Base-by-base conservation (phyloP, 2,113 vertebrate species). In the Grammatotria lemairii region DNA sequence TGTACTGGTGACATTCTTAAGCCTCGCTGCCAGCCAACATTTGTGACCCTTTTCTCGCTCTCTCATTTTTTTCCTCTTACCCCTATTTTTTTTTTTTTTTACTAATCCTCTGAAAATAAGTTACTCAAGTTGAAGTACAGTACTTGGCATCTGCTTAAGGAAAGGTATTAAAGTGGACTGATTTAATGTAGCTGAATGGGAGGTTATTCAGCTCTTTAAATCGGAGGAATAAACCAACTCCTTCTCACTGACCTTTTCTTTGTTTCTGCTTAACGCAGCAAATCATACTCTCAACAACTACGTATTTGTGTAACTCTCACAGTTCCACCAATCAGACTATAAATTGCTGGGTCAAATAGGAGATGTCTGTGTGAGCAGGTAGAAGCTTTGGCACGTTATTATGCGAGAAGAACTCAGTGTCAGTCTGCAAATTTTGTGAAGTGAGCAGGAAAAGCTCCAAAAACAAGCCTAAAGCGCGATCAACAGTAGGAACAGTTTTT, bases 181-280 rank as follows among this genome's bases (percentile, higher is more conserved):
- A 93, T 93, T 93, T 93, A 93, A 93, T 80, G 91, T 45, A 80
- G 90, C 73, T 51, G 84, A 92, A 90, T 73, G 49, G 75, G 49
- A 89, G 89, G 85, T 88, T 85, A 87, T 83, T 90, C 88, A 42
- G 51, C 51, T 23, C 63, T 84, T 89, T 92, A 92, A 93, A 92
- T 92, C 87, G 83, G 83, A 82, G 54, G 54, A 63, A 85, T 49
- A 57, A 80, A 75, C 40, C 83, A 49, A 57, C 68, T 91, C 85
- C 81, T 90, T 75, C 81, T 88, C 38, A 4, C 58, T 89, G 89
- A 93, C 93, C 89, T 89, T 87, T 85, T 58, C 70, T 57, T 85
- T 89, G 26, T 86, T 85, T 88, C 28, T 70, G 70, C 81, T 88
- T 68, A 45, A 85, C 54, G 28, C 58, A 84, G 79, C 75, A 87